Percentiles rank a stretch among this genome's conserved stretches.
Evolutionary conservation across 2,113 vertebrate genomes (phyloP).

Genomic region (Corythaixoides concolor): DNA sequence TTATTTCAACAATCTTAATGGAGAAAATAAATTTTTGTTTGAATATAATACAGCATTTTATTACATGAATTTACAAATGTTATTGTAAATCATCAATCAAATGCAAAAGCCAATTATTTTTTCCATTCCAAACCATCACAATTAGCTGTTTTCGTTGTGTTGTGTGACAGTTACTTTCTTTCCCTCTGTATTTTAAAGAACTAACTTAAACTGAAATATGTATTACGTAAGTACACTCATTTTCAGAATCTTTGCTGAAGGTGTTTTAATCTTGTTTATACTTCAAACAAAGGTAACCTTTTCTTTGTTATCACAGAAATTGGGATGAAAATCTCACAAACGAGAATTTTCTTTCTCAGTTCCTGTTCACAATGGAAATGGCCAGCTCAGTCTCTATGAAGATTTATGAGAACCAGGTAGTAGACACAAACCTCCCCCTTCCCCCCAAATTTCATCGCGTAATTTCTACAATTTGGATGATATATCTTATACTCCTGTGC

Average conservation of each 20-base stretch:
- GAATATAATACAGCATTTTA: conserved; percentile 57
- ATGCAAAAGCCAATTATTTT: conserved; percentile 29
- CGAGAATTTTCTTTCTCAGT: conserved; percentile 41
- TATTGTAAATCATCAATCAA: conserved; percentile 57
- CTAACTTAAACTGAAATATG: conserved; percentile 26
- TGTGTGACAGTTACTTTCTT: conserved; percentile 13
- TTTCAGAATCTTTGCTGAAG: conserved; percentile 20
- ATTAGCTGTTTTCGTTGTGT: background rate
- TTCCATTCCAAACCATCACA: conserved; percentile 33
- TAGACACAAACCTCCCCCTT: conserved; percentile 54
- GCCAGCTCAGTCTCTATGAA: conserved; percentile 54
- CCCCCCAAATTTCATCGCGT: background rate
- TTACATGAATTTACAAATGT: conserved; percentile 57
- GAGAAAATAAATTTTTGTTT: conserved; percentile 34
- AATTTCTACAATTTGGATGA: background rate
- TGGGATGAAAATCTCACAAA: conserved; percentile 25
- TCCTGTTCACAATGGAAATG: conserved; percentile 40
- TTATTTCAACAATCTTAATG: background rate
- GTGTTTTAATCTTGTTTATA: background rate
- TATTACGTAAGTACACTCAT: background rate
- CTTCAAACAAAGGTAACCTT: background rate
- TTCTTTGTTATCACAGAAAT: conserved; percentile 14
- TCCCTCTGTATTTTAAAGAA: background rate
- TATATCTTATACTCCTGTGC: background rate
- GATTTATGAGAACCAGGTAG: conserved; percentile 25